Percentiles rank a stretch among this genome's conserved stretches.
Evolutionary conservation across 2,888 invertebrate genomes (phyloP).

Genomic region (Patella caerulea): DNA sequence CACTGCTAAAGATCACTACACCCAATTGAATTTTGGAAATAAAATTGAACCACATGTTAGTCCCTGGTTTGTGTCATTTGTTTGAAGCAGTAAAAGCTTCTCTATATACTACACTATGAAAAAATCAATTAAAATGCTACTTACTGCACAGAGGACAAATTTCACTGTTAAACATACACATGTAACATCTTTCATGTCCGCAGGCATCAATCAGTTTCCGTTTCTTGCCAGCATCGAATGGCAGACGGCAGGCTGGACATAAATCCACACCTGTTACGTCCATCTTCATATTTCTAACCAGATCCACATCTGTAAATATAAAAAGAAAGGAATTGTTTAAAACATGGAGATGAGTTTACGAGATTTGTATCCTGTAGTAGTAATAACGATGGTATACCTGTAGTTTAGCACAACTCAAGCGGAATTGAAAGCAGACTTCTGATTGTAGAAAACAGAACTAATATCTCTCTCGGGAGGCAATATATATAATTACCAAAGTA

Average conservation of each 20-base stretch:
- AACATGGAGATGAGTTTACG: too few species aligned
- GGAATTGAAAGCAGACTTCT: too few species aligned
- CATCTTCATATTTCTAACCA: conserved; percentile 20
- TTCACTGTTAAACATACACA: conserved; percentile 91
- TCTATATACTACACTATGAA: not conserved
- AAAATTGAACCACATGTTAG: too few species aligned
- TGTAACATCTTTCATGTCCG: conserved; percentile 95
- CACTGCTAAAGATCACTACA: too few species aligned
- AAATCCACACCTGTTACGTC: conserved; percentile 35
- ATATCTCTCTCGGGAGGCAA: too few species aligned
- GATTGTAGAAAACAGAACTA: too few species aligned
- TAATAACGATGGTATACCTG: too few species aligned
- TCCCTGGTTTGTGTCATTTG: not conserved
- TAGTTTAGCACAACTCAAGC: too few species aligned
- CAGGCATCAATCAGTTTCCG: conserved; percentile 94
- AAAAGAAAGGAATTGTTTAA: too few species aligned
- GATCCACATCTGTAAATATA: conserved; percentile 1
- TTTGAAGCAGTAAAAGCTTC: not conserved
- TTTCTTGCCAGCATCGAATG: conserved; percentile 96
- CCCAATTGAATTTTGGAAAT: too few species aligned
- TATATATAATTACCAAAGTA: too few species aligned
- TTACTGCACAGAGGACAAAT: conserved; percentile 83
- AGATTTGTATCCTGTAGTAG: too few species aligned
- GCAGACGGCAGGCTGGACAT: conserved; percentile 76
- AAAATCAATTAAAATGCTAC: conserved; percentile 33